Conservation (phyloP, 2,888 invertebrate species). For the Sinhomidia bicolor region DNA sequence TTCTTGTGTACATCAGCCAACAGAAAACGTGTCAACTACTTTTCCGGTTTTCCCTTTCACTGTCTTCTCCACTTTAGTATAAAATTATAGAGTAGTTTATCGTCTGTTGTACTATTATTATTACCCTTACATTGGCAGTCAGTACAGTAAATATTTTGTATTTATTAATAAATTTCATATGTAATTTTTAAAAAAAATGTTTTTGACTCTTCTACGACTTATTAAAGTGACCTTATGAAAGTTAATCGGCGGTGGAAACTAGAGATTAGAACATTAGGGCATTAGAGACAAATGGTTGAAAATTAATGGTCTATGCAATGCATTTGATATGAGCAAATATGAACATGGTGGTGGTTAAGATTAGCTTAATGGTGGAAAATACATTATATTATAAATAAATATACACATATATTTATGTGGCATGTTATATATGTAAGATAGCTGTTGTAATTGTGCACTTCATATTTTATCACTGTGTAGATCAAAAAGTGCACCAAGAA, state of each 20-base stretch:
- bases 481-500: conserved; percentile 21
- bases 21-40: conserved; percentile 13
- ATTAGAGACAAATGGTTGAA: neutral
- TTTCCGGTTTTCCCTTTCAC: conserved; percentile 2
- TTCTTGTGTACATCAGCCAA: neutral
- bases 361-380: no score
- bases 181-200: neutral
- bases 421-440: no score
- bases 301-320: neutral
- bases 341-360: no score
- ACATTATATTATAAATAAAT: neutral
- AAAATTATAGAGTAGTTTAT: no score
- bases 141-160: conserved; percentile 2
- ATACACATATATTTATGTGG: neutral
- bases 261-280: neutral
- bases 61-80: neutral
- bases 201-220: neutral
- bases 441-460: neutral
- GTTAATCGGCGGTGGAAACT: conserved; percentile 25
- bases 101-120: no score
- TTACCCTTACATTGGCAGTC: neutral
- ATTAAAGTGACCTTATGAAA: neutral
- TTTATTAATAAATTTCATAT: no score
- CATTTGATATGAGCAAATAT: neutral
- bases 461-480: conserved; percentile 1